Evolutionary conservation across 1,140 invertebrate species (phyloP).

Genomic region (Lineus longissimus): DNA sequence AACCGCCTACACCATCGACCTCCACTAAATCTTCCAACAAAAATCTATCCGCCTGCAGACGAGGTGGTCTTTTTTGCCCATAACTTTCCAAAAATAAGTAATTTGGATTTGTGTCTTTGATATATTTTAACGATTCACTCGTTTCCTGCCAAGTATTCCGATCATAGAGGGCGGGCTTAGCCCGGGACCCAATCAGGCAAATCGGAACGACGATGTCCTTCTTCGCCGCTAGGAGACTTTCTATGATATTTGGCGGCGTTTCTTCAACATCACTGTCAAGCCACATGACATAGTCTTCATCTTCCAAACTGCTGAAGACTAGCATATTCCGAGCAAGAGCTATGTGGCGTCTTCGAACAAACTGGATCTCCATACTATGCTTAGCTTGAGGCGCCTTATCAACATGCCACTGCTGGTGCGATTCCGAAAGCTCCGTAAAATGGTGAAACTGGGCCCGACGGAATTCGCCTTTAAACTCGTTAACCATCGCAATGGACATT

Average conservation of each 20-base stretch:
- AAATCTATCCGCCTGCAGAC: constrained; percentile 39
- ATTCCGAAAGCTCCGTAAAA: too few relatives aligned
- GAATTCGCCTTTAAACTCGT: too few relatives aligned
- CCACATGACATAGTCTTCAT: constrained; percentile 40
- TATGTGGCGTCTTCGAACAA: constrained; percentile 32
- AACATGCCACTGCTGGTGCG: too few relatives aligned
- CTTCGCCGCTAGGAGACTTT: constrained; percentile 36
- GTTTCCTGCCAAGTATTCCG: constrained; percentile 49
- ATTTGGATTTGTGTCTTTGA: constrained; percentile 18
- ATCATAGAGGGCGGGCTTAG: constrained; percentile 33
- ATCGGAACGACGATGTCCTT: constrained; percentile 35
- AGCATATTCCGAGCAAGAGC: constrained; percentile 39
- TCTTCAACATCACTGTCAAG: constrained; percentile 41
- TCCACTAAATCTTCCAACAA: constrained; percentile 38
- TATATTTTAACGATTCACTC: constrained; percentile 24
- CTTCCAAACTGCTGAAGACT: constrained; percentile 22
- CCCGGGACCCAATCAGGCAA: constrained; percentile 27
- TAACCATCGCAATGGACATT: too few relatives aligned
- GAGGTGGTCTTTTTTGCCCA: constrained; percentile 18
- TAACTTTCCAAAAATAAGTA: constrained; percentile 44
- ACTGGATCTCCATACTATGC: constrained; percentile 29
- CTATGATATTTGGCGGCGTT: constrained; percentile 35
- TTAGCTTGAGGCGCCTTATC: neutral
- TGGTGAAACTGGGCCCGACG: too few relatives aligned
- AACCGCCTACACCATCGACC: constrained; percentile 47